Conservation (phyloP, 2,113 vertebrate genomes). For the Larimichthys crocea region DNA sequence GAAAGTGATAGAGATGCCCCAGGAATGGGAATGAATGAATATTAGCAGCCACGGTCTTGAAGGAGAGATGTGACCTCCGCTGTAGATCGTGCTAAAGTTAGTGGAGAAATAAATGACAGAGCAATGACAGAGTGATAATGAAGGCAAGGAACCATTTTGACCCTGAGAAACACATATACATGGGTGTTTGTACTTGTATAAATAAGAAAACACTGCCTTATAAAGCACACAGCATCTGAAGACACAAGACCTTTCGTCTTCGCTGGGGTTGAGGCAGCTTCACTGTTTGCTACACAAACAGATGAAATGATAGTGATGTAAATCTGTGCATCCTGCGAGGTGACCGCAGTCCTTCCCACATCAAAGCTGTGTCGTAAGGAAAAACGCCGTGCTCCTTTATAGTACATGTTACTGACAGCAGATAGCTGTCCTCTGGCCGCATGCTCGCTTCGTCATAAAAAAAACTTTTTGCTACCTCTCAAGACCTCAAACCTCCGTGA, state of each 20-base stretch:
- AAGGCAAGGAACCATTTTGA: neutral
- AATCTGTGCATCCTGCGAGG: neutral
- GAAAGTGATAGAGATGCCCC: slow-evolving; percentile 36
- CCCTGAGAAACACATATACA: neutral
- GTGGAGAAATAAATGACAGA: slow-evolving; percentile 2
- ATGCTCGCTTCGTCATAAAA: neutral
- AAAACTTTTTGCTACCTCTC: neutral
- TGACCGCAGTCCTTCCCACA: neutral
- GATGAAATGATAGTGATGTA: neutral
- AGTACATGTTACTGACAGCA: neutral
- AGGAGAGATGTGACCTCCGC: slow-evolving; percentile 8
- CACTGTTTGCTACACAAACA: neutral
- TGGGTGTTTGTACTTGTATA: neutral
- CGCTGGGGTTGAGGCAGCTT: neutral
- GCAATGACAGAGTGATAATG: neutral
- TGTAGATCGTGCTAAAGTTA: slow-evolving; percentile 2
- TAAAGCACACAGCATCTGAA: neutral
- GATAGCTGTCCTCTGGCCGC: neutral
- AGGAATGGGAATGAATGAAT: slow-evolving; percentile 38
- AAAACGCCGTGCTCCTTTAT: neutral
- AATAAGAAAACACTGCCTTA: neutral
- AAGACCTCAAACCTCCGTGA: slow-evolving; percentile 8
- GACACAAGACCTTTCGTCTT: too few species aligned
- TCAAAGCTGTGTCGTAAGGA: neutral
- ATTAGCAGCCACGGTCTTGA: neutral